Conservation (phyloP, 2,113 vertebrate species). For the Leucosticte australis region DNA sequence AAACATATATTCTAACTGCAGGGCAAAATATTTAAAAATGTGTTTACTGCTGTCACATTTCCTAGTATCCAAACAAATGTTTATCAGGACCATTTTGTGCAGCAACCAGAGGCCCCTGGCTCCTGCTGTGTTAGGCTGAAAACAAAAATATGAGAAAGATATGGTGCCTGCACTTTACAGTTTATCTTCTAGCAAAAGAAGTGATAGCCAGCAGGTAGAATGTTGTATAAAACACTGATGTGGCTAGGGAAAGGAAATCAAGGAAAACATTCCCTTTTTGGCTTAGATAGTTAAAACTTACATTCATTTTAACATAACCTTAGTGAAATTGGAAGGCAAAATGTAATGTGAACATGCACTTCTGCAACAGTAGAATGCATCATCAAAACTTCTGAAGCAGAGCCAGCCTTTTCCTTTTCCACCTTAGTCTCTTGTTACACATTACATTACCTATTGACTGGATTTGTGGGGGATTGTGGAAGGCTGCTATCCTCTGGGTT, state of each 20-base stretch:
- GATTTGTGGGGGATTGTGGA: neutral
- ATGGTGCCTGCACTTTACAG: neutral
- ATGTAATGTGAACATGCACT: neutral
- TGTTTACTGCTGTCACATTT: constrained; percentile 23
- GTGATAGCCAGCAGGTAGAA: neutral
- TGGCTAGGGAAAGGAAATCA: neutral
- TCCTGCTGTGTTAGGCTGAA: neutral
- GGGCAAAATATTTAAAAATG: constrained; percentile 29
- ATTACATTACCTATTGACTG: constrained; percentile 17
- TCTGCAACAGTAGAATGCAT: neutral
- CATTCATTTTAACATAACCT: neutral
- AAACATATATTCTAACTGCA: constrained; percentile 23
- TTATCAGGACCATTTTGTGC: neutral
- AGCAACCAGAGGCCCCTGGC: neutral
- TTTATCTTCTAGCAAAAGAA: neutral
- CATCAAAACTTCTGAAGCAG: neutral
- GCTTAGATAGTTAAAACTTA: neutral
- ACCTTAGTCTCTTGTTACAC: neutral
- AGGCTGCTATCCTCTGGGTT: neutral
- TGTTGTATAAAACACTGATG: neutral
- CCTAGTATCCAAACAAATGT: neutral
- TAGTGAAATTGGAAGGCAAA: neutral
- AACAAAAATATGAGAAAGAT: neutral
- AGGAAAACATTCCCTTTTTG: neutral
- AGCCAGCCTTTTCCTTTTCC: neutral